Conservation (phyloP, 2,888 invertebrate genomes). For the Zygaena filipendulae region DNA sequence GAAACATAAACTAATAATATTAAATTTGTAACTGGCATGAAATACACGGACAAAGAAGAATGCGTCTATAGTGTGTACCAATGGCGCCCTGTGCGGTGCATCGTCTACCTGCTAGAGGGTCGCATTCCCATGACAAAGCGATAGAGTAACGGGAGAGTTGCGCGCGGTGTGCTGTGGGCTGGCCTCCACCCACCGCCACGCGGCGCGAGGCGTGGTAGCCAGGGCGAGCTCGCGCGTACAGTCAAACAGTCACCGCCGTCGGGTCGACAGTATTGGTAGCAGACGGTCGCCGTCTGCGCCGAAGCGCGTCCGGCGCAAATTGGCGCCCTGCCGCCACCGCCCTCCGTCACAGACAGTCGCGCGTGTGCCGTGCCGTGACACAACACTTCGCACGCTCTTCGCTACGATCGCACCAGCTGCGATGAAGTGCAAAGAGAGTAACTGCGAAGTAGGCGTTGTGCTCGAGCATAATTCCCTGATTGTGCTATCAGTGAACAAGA, state of each 20-base stretch:
- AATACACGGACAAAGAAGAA: no score
- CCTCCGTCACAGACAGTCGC: conserved; percentile 23
- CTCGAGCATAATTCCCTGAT: conserved; percentile 63
- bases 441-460: conserved; percentile 65
- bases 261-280: conserved; percentile 46
- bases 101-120: conserved; percentile 50
- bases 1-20: no score
- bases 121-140: conserved; percentile 58
- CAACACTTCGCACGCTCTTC: conserved; percentile 51
- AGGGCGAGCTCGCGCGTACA: conserved; percentile 38
- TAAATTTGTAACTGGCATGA: no score
- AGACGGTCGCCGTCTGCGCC: conserved; percentile 49
- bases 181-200: conserved; percentile 59
- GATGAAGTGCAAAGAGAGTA: conserved; percentile 70
- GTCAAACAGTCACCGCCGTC: conserved; percentile 59
- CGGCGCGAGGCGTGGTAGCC: conserved; percentile 54
- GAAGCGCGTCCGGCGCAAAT: conserved; percentile 46
- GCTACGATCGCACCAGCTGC: conserved; percentile 64
- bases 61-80: no score
- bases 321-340: conserved; percentile 31
- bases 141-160: conserved; percentile 66
- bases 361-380: conserved; percentile 19
- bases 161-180: conserved; percentile 30
- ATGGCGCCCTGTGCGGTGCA: no score
- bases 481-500: conserved; percentile 61